Evolutionary conservation across 2,113 vertebrate species (phyloP).

Genomic region (Pimephales promelas): DNA sequence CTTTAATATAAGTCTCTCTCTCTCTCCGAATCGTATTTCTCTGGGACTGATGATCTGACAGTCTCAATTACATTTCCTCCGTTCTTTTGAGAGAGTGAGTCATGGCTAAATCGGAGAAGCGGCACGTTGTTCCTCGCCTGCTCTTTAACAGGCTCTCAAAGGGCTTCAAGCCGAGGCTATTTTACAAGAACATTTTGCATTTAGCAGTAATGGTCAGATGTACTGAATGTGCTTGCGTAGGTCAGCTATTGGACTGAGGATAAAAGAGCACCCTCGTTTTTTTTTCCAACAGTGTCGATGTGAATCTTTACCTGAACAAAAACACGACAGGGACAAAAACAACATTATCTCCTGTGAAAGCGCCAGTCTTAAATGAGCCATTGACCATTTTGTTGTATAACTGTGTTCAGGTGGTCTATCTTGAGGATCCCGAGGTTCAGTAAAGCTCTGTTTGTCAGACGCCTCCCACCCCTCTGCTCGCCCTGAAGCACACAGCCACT

Average conservation of each 20-base stretch:
- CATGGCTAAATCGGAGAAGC: constrained; percentile 20
- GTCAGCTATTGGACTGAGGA: constrained; percentile 10
- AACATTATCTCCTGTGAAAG: constrained; percentile 30
- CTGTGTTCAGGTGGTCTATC: constrained; percentile 16
- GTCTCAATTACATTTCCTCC: constrained; percentile 32
- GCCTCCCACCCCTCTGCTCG: constrained; percentile 24
- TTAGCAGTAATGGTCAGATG: constrained; percentile 14
- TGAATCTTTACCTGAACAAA: constrained; percentile 13
- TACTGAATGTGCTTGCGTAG: neutral
- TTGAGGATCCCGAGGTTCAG: neutral
- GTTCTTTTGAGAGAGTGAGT: constrained; percentile 37
- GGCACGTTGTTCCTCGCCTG: neutral
- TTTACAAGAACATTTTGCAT: neutral
- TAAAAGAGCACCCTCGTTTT: constrained; percentile 10
- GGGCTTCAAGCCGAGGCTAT: neutral
- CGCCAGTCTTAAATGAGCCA: constrained; percentile 11
- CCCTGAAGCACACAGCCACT: constrained; percentile 25
- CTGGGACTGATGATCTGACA: constrained; percentile 32
- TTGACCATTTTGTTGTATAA: constrained; percentile 7
- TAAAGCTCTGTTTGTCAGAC: constrained; percentile 4
- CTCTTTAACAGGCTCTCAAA: constrained; percentile 35
- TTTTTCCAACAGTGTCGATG: neutral
- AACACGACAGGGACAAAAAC: constrained; percentile 23
- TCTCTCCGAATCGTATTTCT: constrained; percentile 38
- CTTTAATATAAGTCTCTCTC: constrained; percentile 11